Percentiles rank a stretch among this genome's conserved stretches.
Conservation (phyloP, 2,113 vertebrate species). For the Struthidea cinerea region DNA sequence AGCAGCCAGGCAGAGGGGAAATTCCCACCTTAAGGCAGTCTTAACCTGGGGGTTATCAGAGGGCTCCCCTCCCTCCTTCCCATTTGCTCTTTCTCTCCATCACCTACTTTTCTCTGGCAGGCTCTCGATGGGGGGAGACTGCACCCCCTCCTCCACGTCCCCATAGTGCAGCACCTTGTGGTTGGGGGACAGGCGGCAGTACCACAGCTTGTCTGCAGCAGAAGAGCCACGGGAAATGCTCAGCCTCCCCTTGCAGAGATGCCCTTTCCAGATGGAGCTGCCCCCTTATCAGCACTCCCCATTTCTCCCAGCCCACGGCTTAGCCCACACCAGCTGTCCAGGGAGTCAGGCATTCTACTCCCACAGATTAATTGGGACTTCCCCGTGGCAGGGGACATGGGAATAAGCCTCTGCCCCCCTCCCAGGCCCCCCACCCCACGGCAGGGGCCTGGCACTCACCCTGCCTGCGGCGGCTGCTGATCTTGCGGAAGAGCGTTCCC, state of each 20-base stretch:
- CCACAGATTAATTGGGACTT: rapidly evolving
- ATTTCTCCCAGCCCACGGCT: background rate
- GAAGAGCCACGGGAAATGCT: background rate
- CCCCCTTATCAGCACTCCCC: background rate
- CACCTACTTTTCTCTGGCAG: constrained; percentile 89
- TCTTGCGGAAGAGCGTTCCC: constrained; percentile 92
- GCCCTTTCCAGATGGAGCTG: background rate
- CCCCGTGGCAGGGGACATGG: rapidly evolving
- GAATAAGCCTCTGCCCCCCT: background rate
- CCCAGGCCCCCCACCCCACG: background rate
- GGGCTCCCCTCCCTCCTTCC: background rate
- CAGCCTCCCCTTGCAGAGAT: background rate
- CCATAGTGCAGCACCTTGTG: constrained; percentile 97
- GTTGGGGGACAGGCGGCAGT: constrained; percentile 93
- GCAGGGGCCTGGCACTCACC: constrained; percentile 67
- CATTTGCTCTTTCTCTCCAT: background rate
- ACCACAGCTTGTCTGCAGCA: constrained; percentile 92
- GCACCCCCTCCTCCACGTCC: constrained; percentile 82
- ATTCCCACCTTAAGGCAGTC: background rate
- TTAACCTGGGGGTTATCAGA: background rate
- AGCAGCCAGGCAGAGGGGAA: background rate
- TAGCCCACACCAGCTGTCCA: background rate
- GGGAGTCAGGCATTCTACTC: background rate
- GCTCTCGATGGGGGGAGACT: constrained; percentile 79
- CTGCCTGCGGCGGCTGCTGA: constrained; percentile 91